These are phyloP conservation scores for Leptinotarsa defecta DNA, from an alignment of 1,140 invertebrate genomes.

Conservation along the genomic window DNA sequence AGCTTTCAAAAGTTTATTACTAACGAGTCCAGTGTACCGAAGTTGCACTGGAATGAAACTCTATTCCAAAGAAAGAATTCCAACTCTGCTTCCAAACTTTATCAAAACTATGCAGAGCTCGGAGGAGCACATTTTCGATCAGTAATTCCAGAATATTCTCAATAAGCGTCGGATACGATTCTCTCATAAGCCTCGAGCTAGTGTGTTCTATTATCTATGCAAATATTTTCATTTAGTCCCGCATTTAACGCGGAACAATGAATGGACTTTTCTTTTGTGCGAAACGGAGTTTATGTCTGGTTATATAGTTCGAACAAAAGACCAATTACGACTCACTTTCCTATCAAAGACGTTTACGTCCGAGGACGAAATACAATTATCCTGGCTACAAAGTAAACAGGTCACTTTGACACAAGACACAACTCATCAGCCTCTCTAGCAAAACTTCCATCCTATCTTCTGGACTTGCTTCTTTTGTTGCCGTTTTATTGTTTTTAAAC, in stretches of 20 bases:
- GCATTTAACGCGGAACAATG: neutral
- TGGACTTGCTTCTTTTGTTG: constrained; percentile 22
- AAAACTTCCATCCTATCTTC: constrained; percentile 7
- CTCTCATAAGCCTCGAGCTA: neutral
- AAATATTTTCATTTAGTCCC: constrained; percentile 24
- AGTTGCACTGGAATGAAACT: too few relatives aligned
- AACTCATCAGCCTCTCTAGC: constrained; percentile 30
- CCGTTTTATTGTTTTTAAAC: constrained; percentile 21
- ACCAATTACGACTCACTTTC: constrained; percentile 35
- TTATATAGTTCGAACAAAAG: constrained; percentile 33
- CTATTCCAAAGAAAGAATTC: neutral
- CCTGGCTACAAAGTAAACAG: constrained; percentile 37
- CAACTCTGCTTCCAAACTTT: neutral
- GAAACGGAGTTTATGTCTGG: constrained; percentile 24
- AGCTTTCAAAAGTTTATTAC: too few relatives aligned
- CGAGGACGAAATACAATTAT: constrained; percentile 36
- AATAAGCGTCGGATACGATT: neutral
- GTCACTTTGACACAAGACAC: constrained; percentile 35
- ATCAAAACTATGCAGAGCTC: neutral
- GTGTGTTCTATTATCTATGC: constrained; percentile 14
- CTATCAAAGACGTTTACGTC: constrained; percentile 36
- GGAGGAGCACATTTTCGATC: neutral
- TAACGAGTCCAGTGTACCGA: too few relatives aligned
- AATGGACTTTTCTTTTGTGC: neutral
- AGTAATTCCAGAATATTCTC: neutral